These are phyloP conservation scores for Myiotriccus ornatus DNA, from an alignment of 2,797 vertebrate species.

Conservation along the genomic window DNA sequence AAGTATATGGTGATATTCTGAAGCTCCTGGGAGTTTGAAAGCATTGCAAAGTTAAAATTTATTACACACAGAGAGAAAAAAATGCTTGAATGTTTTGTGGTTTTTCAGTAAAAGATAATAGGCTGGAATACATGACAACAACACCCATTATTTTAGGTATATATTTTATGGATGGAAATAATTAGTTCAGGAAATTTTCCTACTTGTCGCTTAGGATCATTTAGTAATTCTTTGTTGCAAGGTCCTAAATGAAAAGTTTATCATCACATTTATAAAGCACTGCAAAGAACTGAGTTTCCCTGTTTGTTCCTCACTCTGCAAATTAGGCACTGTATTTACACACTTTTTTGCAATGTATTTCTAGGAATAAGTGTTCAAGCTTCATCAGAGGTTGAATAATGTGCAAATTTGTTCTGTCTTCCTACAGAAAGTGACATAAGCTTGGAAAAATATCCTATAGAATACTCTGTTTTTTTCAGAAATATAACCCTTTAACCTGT, in stretches of 20 bases:
- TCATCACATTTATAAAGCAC: not conserved
- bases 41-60: not conserved
- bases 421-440: not conserved
- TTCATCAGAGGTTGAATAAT: not conserved
- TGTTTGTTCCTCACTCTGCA: not conserved
- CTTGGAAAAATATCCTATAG: not conserved
- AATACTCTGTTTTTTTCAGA: not conserved
- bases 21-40: not conserved
- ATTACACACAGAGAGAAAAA: not conserved
- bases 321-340: not conserved
- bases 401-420: not conserved
- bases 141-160: not conserved
- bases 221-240: not conserved
- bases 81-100: not conserved
- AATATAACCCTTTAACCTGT: not conserved
- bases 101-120: not conserved
- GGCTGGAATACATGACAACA: not conserved
- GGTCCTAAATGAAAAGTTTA: not conserved
- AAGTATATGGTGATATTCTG: not conserved
- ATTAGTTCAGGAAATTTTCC: not conserved
- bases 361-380: not conserved
- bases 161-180: not conserved
- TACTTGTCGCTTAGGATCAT: not conserved
- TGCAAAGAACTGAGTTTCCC: not conserved
- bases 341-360: not conserved